These are phyloP conservation scores for Osmerus mordax DNA, from an alignment of 2,113 vertebrate genomes.

Conservation along the genomic window DNA sequence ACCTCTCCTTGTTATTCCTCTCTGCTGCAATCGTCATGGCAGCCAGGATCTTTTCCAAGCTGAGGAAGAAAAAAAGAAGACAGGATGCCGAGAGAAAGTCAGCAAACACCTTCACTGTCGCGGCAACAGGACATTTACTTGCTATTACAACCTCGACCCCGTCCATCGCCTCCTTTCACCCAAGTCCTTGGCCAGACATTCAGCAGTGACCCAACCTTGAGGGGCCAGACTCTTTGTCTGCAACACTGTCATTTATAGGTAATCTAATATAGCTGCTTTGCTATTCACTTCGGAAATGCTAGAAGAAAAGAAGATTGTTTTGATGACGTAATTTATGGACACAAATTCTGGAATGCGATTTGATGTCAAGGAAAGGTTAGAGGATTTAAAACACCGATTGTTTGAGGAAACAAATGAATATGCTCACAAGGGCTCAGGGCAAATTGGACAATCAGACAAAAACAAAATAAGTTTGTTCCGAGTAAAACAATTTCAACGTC, in stretches of 20 bases:
- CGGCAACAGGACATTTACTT: slow-evolving; percentile 51
- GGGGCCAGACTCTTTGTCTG: slow-evolving; percentile 31
- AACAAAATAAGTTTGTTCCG: slow-evolving; percentile 27
- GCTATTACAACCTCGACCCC: slow-evolving; percentile 44
- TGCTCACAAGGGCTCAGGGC: slow-evolving; percentile 34
- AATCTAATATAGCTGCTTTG: slow-evolving; percentile 41
- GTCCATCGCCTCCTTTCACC: slow-evolving; percentile 28
- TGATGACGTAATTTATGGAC: slow-evolving; percentile 39
- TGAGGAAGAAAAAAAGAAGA: slow-evolving; percentile 49
- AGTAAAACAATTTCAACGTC: slow-evolving; percentile 15
- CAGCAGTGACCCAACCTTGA: slow-evolving; percentile 38
- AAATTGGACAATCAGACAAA: slow-evolving; percentile 25
- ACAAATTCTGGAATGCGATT: slow-evolving; percentile 31
- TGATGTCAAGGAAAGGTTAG: slow-evolving; percentile 19
- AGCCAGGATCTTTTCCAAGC: slow-evolving; percentile 90
- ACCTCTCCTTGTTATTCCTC: slow-evolving; percentile 87
- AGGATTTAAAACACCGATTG: slow-evolving; percentile 47
- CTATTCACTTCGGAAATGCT: slow-evolving; percentile 33
- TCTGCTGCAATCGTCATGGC: slow-evolving; percentile 94
- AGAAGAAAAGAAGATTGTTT: slow-evolving; percentile 29
- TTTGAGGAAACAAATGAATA: slow-evolving; percentile 53
- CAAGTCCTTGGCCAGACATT: slow-evolving; percentile 33
- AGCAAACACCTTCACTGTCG: slow-evolving; percentile 61
- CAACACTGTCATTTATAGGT: slow-evolving; percentile 29
- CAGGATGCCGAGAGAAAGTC: slow-evolving; percentile 54